Evolutionary conservation across 2,888 invertebrate species (phyloP).

Genomic region (Ptilodon capucinus): DNA sequence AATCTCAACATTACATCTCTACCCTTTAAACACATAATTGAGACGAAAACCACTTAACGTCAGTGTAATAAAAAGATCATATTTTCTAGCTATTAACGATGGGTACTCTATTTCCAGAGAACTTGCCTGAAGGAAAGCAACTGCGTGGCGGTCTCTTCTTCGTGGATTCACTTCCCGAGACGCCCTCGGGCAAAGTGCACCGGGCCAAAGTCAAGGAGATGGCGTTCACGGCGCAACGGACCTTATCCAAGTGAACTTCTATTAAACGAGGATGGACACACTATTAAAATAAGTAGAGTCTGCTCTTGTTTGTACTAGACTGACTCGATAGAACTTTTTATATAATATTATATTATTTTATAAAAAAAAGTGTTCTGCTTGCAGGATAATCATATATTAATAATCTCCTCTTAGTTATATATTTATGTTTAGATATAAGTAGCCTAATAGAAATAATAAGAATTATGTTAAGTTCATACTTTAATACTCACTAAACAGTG

Average conservation of each 20-base stretch:
- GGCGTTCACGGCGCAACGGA: constrained; percentile 33
- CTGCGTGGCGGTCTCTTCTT: constrained; percentile 47
- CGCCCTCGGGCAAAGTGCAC: constrained; percentile 51
- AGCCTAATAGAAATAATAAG: too few species aligned
- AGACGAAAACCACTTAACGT: neutral
- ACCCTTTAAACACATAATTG: too few species aligned
- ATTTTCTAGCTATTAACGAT: neutral
- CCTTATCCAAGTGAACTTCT: constrained; percentile 18
- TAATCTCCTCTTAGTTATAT: too few species aligned
- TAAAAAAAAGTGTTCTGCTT: too few species aligned
- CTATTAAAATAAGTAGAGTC: neutral
- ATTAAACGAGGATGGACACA: neutral
- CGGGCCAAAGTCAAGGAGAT: constrained; percentile 41
- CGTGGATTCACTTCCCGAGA: constrained; percentile 42
- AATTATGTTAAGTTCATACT: too few species aligned
- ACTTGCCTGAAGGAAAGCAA: constrained; percentile 38
- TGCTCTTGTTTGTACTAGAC: too few species aligned
- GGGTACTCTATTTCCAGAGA: constrained; percentile 27
- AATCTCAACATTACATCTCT: too few species aligned
- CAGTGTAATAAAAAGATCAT: neutral
- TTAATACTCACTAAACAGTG: too few species aligned
- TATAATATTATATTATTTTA: too few species aligned
- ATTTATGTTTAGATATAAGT: too few species aligned
- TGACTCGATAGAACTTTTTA: too few species aligned
- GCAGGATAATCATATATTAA: too few species aligned